Evolutionary conservation across 1,140 invertebrate genomes (phyloP).

Genomic region (Daktulosphaira vitifoliae): DNA sequence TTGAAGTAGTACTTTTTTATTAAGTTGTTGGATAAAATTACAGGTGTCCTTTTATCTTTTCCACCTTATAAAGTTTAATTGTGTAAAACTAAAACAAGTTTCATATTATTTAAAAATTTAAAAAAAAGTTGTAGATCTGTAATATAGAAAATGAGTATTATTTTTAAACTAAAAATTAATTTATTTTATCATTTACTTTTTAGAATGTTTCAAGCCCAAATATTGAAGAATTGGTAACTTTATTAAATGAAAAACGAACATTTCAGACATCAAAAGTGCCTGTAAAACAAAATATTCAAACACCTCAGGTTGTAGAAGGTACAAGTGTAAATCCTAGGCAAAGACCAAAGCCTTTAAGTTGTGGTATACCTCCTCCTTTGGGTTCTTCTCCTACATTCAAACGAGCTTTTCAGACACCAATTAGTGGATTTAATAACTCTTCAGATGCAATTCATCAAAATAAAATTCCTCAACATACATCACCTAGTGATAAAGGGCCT

Average conservation of each 20-base stretch:
- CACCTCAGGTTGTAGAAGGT: slow-evolving; percentile 38
- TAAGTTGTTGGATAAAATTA: too few relatives aligned
- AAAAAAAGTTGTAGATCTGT: too few relatives aligned
- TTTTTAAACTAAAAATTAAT: too few relatives aligned
- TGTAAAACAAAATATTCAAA: slow-evolving; percentile 13
- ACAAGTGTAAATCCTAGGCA: slow-evolving; percentile 79
- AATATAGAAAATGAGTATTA: too few relatives aligned
- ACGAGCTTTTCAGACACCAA: slow-evolving; percentile 27
- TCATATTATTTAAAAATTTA: too few relatives aligned
- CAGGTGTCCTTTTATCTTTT: too few relatives aligned
- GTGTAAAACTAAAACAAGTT: too few relatives aligned
- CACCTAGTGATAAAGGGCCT: not conserved
- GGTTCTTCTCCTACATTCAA: slow-evolving; percentile 33
- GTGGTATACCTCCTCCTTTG: slow-evolving; percentile 38
- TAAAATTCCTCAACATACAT: slow-evolving; percentile 22
- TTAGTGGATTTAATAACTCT: slow-evolving; percentile 11
- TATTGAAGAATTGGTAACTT: slow-evolving; percentile 21
- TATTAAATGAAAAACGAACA: slow-evolving; percentile 28
- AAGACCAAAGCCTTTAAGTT: slow-evolving; percentile 61
- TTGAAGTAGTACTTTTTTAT: too few relatives aligned
- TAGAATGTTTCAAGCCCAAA: slow-evolving; percentile 29
- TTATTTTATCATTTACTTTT: not conserved
- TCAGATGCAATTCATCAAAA: slow-evolving; percentile 21
- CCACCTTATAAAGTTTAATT: too few relatives aligned
- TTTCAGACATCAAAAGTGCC: slow-evolving; percentile 23